Conservation (phyloP, 2,113 vertebrate genomes). For the Tympanuchus pallidicinctus region DNA sequence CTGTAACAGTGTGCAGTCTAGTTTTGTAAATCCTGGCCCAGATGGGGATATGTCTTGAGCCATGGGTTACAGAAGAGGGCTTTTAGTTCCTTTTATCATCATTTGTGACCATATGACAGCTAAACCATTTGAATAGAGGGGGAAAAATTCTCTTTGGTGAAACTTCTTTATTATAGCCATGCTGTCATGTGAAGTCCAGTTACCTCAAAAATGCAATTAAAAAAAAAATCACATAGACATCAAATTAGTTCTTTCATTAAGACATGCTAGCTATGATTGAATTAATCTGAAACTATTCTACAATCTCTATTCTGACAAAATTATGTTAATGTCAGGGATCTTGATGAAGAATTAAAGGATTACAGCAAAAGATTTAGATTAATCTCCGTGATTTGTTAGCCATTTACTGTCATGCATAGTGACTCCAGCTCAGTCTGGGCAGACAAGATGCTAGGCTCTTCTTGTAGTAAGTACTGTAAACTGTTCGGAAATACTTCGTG, state of each 20-base stretch:
- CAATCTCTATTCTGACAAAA: neutral
- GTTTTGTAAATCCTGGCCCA: neutral
- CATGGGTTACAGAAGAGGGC: neutral
- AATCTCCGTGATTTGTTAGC: neutral
- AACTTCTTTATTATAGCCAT: neutral
- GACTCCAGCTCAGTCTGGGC: neutral
- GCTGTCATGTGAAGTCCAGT: neutral
- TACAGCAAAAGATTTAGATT: neutral
- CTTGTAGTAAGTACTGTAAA: neutral
- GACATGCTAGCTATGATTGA: neutral
- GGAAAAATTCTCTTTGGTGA: neutral
- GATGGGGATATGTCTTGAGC: neutral
- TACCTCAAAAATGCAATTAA: neutral
- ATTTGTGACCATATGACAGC: neutral
- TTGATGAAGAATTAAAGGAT: neutral
- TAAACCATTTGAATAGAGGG: neutral
- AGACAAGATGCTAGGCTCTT: neutral
- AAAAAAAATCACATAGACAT: neutral
- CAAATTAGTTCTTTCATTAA: neutral
- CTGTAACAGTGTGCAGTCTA: neutral
- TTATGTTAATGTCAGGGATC: neutral
- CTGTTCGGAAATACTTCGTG: neutral
- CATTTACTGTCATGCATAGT: neutral
- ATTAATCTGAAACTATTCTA: neutral
- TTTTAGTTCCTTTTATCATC: neutral